Percentiles rank a stretch among this genome's conserved stretches.
Evolutionary conservation across 2,888 invertebrate genomes (phyloP).

Genomic region (Pecten maximus): DNA sequence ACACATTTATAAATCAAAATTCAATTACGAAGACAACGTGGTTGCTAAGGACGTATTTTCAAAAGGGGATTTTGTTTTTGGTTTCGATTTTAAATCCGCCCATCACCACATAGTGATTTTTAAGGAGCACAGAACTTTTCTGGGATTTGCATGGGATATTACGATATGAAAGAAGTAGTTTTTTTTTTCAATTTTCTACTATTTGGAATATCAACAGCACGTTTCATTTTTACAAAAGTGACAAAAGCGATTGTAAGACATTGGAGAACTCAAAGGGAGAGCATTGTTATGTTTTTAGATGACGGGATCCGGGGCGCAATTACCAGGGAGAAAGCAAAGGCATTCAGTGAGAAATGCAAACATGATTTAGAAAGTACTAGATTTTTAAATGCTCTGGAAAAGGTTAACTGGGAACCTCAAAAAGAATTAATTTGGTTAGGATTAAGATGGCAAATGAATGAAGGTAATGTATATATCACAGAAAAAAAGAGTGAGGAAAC

Average conservation of each 20-base stretch:
- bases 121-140: slow-evolving; percentile 8
- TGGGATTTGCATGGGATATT: slow-evolving; percentile 44
- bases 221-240: slow-evolving; percentile 58
- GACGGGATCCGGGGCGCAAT: too few relatives aligned
- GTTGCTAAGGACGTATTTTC: slow-evolving; percentile 5
- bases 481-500: slow-evolving; percentile 37
- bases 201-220: slow-evolving; percentile 56
- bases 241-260: slow-evolving; percentile 46
- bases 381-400: too few relatives aligned
- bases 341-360: too few relatives aligned
- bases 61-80: slow-evolving; percentile 38
- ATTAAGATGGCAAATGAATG: slow-evolving; percentile 50
- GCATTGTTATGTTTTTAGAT: slow-evolving; percentile 51
- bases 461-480: slow-evolving; percentile 46
- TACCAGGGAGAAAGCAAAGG: too few relatives aligned
- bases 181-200: slow-evolving; percentile 57
- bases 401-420: slow-evolving; percentile 52
- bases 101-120: slow-evolving; percentile 43
- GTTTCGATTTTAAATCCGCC: slow-evolving; percentile 41
- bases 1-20: background rate
- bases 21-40: slow-evolving; percentile 6
- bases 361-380: too few relatives aligned
- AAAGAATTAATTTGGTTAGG: slow-evolving; percentile 53
- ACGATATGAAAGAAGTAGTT: slow-evolving; percentile 33
- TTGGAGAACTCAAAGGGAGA: slow-evolving; percentile 49